Evolutionary conservation across 2,888 invertebrate genomes (phyloP).

Genomic region (Melanotus villosus): DNA sequence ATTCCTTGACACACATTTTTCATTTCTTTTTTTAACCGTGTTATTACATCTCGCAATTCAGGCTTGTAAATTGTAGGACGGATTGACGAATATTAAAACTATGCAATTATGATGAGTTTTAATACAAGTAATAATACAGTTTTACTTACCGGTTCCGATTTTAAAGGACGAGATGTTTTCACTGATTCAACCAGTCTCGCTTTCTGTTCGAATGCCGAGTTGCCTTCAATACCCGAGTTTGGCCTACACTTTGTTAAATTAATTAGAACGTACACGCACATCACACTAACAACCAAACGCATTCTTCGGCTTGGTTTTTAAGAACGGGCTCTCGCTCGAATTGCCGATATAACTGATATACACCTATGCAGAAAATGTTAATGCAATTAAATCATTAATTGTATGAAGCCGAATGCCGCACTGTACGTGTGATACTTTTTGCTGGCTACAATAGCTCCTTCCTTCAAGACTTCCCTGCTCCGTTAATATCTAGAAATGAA

Average conservation of each 20-base stretch:
- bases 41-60: slow-evolving; percentile 23
- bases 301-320: slow-evolving; percentile 30
- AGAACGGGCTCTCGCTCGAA: slow-evolving; percentile 15
- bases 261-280: slow-evolving; percentile 22
- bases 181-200: slow-evolving; percentile 28
- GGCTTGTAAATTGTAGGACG: slow-evolving; percentile 12
- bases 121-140: slow-evolving; percentile 4
- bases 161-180: slow-evolving; percentile 31
- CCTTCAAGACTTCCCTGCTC: slow-evolving; percentile 30
- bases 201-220: slow-evolving; percentile 21
- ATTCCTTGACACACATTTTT: slow-evolving; percentile 35
- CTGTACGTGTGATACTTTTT: slow-evolving; percentile 38
- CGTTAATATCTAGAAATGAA: slow-evolving; percentile 23
- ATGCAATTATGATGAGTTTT: neutral
- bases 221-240: neutral
- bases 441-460: slow-evolving; percentile 31
- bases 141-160: slow-evolving; percentile 36
- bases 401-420: slow-evolving; percentile 25
- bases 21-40: slow-evolving; percentile 36
- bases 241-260: slow-evolving; percentile 31
- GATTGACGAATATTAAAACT: neutral
- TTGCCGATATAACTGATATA: slow-evolving; percentile 21
- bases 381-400: slow-evolving; percentile 23
- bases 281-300: slow-evolving; percentile 12
- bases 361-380: slow-evolving; percentile 2